phyloP scores from a whole-genome alignment of 2,113 vertebrate genomes.

The Menidia beryllina region DNA sequence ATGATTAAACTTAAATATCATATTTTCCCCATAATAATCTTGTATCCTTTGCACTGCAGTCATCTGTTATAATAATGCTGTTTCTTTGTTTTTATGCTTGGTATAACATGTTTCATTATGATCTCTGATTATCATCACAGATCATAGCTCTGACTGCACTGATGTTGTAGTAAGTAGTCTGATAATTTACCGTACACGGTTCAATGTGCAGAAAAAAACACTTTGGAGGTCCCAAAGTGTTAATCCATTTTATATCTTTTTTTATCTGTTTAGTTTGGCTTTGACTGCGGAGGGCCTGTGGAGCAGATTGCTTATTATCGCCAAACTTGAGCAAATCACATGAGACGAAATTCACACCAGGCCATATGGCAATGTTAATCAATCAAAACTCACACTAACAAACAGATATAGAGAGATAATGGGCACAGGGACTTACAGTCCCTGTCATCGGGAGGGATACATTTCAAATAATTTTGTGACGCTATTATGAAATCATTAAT shows the following conservation, averaged over 20 bases:
- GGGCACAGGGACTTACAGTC: background rate
- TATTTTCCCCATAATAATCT: no score
- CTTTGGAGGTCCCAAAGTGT: background rate
- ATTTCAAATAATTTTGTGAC: background rate
- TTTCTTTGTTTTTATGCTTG: no score
- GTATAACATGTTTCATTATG: no score
- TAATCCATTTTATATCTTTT: conserved; percentile 1
- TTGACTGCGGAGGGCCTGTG: background rate
- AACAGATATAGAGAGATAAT: conserved; percentile 6
- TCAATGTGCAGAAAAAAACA: conserved; percentile 1
- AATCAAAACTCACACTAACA: conserved; percentile 11
- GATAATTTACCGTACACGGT: background rate
- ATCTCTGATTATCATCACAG: no score
- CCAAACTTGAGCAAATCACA: conserved; percentile 1
- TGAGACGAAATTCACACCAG: background rate
- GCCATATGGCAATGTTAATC: conserved; percentile 2
- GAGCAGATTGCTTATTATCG: conserved; percentile 7
- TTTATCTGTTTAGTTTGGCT: conserved; percentile 10
- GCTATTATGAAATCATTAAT: background rate
- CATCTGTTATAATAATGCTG: no score
- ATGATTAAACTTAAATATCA: no score
- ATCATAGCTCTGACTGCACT: no score
- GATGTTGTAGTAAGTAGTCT: background rate
- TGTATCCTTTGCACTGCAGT: no score
- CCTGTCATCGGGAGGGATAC: background rate